A percentile compares a stretch with the other conserved stretches of the same genome.
phyloP scores from a whole-genome alignment of 2,888 invertebrate species.

The Chrysolina oricalcia region DNA sequence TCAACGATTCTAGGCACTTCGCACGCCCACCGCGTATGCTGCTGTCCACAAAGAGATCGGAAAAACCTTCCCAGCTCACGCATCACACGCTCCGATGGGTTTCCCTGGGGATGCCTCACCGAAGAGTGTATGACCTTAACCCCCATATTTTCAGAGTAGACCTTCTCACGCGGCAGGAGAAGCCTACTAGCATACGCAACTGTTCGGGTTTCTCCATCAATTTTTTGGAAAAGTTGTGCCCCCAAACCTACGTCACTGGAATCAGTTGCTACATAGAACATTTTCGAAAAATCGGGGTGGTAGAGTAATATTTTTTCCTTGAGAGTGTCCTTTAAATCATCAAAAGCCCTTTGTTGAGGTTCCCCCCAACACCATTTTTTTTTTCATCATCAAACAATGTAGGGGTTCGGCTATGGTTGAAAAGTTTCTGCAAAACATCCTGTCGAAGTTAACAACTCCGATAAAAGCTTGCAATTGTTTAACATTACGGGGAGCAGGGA shows the following conservation, averaged over 20 bases:
- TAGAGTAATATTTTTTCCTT: not conserved
- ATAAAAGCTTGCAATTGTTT: not conserved
- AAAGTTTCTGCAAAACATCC: not conserved
- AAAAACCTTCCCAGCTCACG: not conserved
- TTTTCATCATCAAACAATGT: not conserved
- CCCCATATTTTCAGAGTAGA: not conserved
- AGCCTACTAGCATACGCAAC: not conserved
- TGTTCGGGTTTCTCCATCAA: no score
- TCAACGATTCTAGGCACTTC: not conserved
- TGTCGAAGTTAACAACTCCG: not conserved
- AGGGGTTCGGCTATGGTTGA: not conserved
- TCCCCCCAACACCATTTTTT: slow-evolving; percentile 1
- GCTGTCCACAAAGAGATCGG: not conserved
- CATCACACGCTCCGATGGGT: no score
- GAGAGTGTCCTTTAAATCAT: not conserved
- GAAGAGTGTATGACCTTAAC: no score
- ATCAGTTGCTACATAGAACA: no score
- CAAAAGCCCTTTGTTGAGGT: not conserved
- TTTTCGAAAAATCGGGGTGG: not conserved
- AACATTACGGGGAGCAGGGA: not conserved
- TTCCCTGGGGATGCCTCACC: no score
- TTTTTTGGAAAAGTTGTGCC: no score
- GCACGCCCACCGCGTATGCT: not conserved
- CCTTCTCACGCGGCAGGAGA: not conserved
- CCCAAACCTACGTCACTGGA: no score